A percentile compares a stretch with the other conserved stretches of the same genome.
phyloP scores from a whole-genome alignment of 2,113 vertebrate genomes.

The Dicrurus megarhynchus region DNA sequence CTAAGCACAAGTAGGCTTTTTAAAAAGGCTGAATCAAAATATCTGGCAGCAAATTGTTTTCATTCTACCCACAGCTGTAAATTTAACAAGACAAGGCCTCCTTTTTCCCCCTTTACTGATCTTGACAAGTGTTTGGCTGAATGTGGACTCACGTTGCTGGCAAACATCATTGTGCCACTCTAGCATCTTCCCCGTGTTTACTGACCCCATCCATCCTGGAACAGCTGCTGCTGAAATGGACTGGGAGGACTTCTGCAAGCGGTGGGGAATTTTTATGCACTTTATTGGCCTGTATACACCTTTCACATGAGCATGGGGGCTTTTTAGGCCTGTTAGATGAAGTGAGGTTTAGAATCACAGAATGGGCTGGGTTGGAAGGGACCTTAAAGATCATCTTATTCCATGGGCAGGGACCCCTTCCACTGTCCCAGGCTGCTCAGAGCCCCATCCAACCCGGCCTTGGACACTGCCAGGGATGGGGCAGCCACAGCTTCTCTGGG shows the following conservation, averaged over 20 bases:
- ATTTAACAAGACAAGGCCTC: background rate
- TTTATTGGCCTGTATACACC: background rate
- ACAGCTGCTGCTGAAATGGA: background rate
- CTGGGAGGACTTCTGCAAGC: background rate
- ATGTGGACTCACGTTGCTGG: background rate
- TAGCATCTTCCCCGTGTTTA: rapidly evolving
- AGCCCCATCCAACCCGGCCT: background rate
- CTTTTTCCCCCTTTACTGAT: background rate
- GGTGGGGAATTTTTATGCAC: background rate
- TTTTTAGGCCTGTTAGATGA: background rate
- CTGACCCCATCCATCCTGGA: background rate
- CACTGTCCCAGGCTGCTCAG: rapidly evolving
- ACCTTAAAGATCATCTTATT: background rate
- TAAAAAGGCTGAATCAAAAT: background rate
- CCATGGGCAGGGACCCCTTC: background rate
- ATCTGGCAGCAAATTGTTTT: background rate
- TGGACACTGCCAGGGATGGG: rapidly evolving
- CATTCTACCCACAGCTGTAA: background rate
- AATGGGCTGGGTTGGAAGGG: background rate
- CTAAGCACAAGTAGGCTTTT: background rate
- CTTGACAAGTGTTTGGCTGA: background rate
- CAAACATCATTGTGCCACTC: background rate
- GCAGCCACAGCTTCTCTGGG: background rate
- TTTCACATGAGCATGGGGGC: background rate
- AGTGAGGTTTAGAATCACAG: background rate